Evolutionary conservation across 37 sponge, comb jelly and placozoan genomes (phyloP), one percentile per base, ranked within the genome.

Genomic region (Axinella damicornis): DNA sequence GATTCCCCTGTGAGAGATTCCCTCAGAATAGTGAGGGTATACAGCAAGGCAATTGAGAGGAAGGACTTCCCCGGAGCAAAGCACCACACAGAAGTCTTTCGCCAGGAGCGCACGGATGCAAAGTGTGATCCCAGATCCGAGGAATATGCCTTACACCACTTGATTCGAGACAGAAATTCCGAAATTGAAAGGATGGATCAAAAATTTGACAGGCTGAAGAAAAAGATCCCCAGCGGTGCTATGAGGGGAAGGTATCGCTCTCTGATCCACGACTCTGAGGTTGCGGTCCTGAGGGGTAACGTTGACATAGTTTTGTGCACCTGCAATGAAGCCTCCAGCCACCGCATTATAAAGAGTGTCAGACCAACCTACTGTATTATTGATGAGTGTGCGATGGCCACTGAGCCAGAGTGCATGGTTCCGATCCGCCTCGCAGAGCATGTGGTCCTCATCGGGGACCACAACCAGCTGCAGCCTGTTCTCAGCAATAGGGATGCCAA

Each of bases 381-480:
- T 22, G 87, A 86, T 79, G 87, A 86, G 71, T 78, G 80, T 70
- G 87, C 71, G 18, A 77, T 78, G 78, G 87, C 87, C 32, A 70
- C 69, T 13, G 87, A 86, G 66, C 87, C 87, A 41, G 87, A 86
- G 55, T 76, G 60, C 20, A 86, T 86, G 87, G 78, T 86, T 46
- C 80, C 87, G 0, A 69, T 86, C 27, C 64, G 34, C 37, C 41
- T 33, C 25, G 69, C 58, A 19, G 31, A 73, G 41, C 79, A 86
- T 58, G 87, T 86, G 34, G 74, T 86, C 19, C 80, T 86, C 33
- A 86, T 86, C 72, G 87, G 87, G 56, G 87, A 86, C 57, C 85
- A 85, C 78, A 65, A 85, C 71, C 85, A 85, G 61, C 78, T 85
- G 40, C 77, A 71, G 35, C 78, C 87, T 32, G 80, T 86, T 20